phyloP scores from a whole-genome alignment of 2,797 vertebrate genomes.

The Garrulus glandarius region DNA sequence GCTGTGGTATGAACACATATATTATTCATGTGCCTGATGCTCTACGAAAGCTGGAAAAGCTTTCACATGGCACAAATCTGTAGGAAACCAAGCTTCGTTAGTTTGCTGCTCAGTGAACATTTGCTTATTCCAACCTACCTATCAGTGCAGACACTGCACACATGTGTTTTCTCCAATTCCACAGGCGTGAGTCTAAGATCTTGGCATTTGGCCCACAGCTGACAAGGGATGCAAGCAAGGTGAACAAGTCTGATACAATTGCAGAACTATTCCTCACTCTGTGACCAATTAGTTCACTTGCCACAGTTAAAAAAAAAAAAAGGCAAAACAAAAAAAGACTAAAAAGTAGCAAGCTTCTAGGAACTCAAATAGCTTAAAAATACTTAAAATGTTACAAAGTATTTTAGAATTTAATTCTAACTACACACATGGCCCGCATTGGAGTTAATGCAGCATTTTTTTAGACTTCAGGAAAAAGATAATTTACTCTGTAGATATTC shows the following conservation, averaged over 20 bases:
- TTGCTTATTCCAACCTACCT: neutral
- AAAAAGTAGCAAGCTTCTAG: neutral
- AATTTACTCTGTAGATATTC: neutral
- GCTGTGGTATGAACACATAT: neutral
- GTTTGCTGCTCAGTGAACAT: neutral
- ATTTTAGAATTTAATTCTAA: neutral
- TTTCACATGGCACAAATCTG: neutral
- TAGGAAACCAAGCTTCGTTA: neutral
- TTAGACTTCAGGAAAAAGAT: neutral
- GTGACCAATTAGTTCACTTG: neutral
- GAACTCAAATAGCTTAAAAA: neutral
- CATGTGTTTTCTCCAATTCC: neutral
- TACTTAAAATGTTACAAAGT: neutral
- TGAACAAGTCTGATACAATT: neutral
- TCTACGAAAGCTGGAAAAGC: neutral
- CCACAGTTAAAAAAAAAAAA: neutral
- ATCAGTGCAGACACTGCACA: neutral
- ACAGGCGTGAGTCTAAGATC: neutral
- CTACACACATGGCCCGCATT: neutral
- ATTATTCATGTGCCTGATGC: conserved; percentile 31
- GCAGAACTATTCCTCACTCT: neutral
- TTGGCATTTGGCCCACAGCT: neutral
- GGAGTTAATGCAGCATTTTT: neutral
- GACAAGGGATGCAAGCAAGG: neutral
- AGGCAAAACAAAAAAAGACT: neutral